A percentile compares a stretch with the other conserved stretches of the same genome.
phyloP scores from a whole-genome alignment of 1,140 invertebrate genomes.

The Aphelenchoides avenae region DNA sequence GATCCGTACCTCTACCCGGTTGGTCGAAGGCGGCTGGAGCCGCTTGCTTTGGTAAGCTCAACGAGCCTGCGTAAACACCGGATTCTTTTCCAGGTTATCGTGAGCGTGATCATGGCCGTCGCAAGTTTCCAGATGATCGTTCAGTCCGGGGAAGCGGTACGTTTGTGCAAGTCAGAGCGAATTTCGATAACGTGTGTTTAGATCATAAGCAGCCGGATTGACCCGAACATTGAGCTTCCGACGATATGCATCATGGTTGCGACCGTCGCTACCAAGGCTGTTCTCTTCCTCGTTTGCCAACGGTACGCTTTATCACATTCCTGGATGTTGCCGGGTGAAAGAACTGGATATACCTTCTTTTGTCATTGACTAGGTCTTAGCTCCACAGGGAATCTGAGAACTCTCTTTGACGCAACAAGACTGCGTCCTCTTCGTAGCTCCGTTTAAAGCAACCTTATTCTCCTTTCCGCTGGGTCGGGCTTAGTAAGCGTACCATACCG shows the following conservation, averaged over 20 bases:
- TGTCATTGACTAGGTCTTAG: too few species aligned
- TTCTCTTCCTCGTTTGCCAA: constrained; percentile 60
- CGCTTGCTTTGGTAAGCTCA: constrained; percentile 60
- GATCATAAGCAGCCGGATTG: constrained; percentile 39
- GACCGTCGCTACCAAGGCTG: constrained; percentile 61
- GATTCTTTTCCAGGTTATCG: constrained; percentile 40
- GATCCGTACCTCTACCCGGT: constrained; percentile 62
- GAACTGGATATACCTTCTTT: too few species aligned
- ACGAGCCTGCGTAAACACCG: background rate
- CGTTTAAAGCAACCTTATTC: too few species aligned
- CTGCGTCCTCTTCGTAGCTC: too few species aligned
- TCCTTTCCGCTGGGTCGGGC: too few species aligned
- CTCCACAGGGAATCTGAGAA: too few species aligned
- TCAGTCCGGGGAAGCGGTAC: constrained; percentile 59
- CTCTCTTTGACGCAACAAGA: too few species aligned
- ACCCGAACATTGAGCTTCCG: constrained; percentile 42
- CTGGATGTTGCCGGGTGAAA: too few species aligned
- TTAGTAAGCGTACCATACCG: too few species aligned
- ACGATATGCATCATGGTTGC: constrained; percentile 60
- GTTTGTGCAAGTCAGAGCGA: too few species aligned
- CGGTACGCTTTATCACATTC: constrained; percentile 33
- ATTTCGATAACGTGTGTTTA: too few species aligned
- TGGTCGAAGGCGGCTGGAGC: constrained; percentile 62
- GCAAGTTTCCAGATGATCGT: constrained; percentile 61
- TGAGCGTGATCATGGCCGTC: constrained; percentile 62